Conservation (phyloP, 2,888 invertebrate species). For the Apoda limacodes region DNA sequence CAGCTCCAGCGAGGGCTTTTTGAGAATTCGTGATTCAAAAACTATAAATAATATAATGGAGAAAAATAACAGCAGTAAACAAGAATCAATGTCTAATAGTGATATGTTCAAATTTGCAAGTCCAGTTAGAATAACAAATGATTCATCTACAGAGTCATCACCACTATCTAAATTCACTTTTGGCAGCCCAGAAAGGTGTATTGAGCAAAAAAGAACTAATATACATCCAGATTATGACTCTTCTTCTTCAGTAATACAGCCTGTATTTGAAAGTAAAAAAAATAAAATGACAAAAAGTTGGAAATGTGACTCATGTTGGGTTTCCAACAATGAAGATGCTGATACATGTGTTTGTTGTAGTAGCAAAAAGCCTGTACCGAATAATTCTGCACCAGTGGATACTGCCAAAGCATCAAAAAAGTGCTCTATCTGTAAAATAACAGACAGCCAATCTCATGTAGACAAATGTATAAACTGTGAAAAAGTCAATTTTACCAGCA, state of each 20-base stretch:
- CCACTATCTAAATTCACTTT: constrained; percentile 31
- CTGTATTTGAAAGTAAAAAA: constrained; percentile 19
- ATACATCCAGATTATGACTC: too few relatives aligned
- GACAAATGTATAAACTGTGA: constrained; percentile 33
- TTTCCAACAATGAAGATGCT: constrained; percentile 29
- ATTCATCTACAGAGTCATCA: constrained; percentile 16
- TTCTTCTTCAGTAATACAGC: constrained; percentile 20
- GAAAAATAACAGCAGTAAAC: too few relatives aligned
- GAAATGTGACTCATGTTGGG: constrained; percentile 37
- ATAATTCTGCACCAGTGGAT: too few relatives aligned
- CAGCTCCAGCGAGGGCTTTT: too few relatives aligned
- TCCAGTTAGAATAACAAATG: constrained; percentile 32
- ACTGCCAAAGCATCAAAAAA: too few relatives aligned
- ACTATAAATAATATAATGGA: too few relatives aligned
- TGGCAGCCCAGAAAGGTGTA: constrained; percentile 31
- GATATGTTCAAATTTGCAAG: constrained; percentile 36
- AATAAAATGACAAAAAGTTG: constrained; percentile 21
- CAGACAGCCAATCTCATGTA: constrained; percentile 21
- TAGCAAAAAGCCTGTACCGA: constrained; percentile 21
- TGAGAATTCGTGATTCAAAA: too few relatives aligned
- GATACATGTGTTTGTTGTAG: constrained; percentile 41
- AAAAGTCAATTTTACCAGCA: constrained; percentile 20
- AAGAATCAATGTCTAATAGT: too few relatives aligned
- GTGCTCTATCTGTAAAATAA: constrained; percentile 31
- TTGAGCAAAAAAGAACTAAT: constrained; percentile 23